Evolutionary conservation across 2,797 vertebrate species (phyloP), one percentile per base, ranked within the genome.

Genomic region (Moxostoma hubbsi): DNA sequence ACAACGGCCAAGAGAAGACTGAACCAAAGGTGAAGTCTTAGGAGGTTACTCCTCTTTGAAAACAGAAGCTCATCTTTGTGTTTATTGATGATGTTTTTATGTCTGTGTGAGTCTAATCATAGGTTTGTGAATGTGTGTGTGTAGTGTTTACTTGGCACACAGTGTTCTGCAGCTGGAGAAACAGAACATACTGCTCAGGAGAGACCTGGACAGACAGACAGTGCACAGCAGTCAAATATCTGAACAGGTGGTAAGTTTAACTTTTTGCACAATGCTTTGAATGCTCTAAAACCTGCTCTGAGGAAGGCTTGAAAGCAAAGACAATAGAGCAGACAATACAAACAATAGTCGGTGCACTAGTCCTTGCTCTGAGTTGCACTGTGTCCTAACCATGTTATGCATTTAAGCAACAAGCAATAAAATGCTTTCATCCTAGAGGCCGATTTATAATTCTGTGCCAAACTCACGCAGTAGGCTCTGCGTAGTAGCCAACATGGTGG

Each of bases 131-230:
- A 82, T 82, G 82, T 67, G 47, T 73, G 58, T 49, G 66, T 83
- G 75, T 90, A 99, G 98, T 50, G 96, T 99, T 92, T 96, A 99
- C 87, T 95, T 99, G 91, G 98, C 98, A 87, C 95, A 96, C 90
- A 95, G 97, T 89, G 93, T 99, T 68, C 92, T 99, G 84, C 96
- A 97, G 92, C 93, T 99, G 79, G 97, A 99, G 93, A 96, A 95
- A 88, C 96, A 95, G 89, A 99, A 99, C 87, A 96, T 96, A 0
- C 89, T 94, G 66, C 92, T 98, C 86, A 92, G 94, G 87, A 97
- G 93, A 92, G 97, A 99, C 85, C 89, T 98, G 91, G 96, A 97
- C 70, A 93, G 85, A 88, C 93, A 94, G 90, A 94, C 94, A 86
- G 85, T 93, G 59, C 94, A 95, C 88, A 83, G 92, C 55, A 92